Percentiles rank a stretch among this genome's conserved stretches.
phyloP scores from a whole-genome alignment of 1,140 invertebrate species.

The Zaprionus lachaisei region DNA sequence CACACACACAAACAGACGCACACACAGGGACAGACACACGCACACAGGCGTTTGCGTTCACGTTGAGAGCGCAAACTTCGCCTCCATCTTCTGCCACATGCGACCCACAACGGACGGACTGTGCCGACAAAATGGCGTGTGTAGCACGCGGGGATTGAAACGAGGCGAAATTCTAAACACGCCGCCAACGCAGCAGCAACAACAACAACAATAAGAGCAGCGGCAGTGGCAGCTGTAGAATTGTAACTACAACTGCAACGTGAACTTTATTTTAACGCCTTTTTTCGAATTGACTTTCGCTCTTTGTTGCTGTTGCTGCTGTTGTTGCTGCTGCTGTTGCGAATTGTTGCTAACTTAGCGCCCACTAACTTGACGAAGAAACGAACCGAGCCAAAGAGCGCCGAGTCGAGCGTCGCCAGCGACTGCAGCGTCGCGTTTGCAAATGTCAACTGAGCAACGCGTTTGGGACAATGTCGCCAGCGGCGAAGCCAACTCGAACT shows the following conservation, averaged over 20 bases:
- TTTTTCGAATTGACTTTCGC: conserved; percentile 3
- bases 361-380: conserved; percentile 27
- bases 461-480: background rate
- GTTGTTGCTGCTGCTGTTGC: conserved; percentile 16
- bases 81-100: conserved; percentile 20
- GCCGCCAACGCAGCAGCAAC: conserved; percentile 17
- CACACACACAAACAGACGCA: conserved; percentile 11
- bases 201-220: conserved; percentile 4
- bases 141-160: conserved; percentile 15
- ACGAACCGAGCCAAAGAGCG: conserved; percentile 24
- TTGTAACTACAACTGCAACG: conserved; percentile 13
- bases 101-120: conserved; percentile 33
- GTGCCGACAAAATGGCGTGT: conserved; percentile 52
- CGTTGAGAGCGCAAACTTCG: conserved; percentile 28
- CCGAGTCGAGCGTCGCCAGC: conserved; percentile 41
- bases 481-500: conserved; percentile 18
- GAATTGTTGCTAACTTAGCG: conserved; percentile 24
- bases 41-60: conserved; percentile 22
- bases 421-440: conserved; percentile 47
- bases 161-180: conserved; percentile 29
- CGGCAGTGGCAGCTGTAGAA: background rate
- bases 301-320: conserved; percentile 6
- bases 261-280: conserved; percentile 14
- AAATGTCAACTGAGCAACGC: conserved; percentile 44
- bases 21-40: conserved; percentile 16